Conservation (phyloP, 1,140 invertebrate genomes). For the Penaeus indicus region DNA sequence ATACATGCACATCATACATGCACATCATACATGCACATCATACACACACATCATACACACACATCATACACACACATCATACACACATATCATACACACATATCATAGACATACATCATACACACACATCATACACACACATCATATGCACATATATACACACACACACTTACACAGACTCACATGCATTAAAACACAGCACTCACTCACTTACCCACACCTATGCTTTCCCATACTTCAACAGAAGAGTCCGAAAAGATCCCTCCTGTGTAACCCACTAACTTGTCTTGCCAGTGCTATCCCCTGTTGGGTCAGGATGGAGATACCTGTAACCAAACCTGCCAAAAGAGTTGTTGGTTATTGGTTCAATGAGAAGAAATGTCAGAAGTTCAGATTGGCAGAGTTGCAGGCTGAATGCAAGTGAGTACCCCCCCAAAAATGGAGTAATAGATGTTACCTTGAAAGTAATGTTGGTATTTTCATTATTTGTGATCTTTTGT, state of each 20-base stretch:
- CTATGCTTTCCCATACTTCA: too few species aligned
- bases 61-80: not conserved
- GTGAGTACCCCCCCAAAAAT: conserved; percentile 18
- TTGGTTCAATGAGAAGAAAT: conserved; percentile 59
- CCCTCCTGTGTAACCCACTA: not conserved
- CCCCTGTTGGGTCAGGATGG: conserved; percentile 35
- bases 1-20: not conserved
- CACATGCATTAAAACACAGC: too few species aligned
- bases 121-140: not conserved
- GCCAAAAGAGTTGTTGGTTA: conserved; percentile 45
- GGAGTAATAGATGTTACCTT: too few species aligned
- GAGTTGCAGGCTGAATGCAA: conserved; percentile 49
- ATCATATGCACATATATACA: not conserved
- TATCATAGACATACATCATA: not conserved
- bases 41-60: not conserved
- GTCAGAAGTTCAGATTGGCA: conserved; percentile 52
- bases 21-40: not conserved
- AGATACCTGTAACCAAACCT: conserved; percentile 16
- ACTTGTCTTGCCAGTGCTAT: not conserved
- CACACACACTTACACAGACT: too few species aligned
- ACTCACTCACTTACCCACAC: too few species aligned
- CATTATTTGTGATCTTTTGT: not conserved
- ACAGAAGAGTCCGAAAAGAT: not conserved
- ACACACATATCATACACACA: not conserved
- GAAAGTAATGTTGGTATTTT: not conserved